Evolutionary conservation across 2,797 vertebrate genomes (phyloP), one percentile per base, ranked within the genome.

Genomic region (Rachycentron canadum): DNA sequence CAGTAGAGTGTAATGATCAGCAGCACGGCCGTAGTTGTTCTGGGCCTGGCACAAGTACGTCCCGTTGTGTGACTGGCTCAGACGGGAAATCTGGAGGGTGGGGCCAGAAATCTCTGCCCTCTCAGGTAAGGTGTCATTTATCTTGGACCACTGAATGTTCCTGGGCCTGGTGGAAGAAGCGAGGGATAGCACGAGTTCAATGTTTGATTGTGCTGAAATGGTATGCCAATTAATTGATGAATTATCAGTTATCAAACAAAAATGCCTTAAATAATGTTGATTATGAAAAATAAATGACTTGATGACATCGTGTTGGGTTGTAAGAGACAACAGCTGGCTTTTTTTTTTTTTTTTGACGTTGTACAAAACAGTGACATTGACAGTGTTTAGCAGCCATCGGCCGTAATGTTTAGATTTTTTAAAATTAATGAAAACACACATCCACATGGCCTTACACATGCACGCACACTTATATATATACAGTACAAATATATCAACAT

Each of bases 1-100:
- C 89, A 97, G 91, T 32, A 98, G 92, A 11, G 96, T 96, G 81
- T 97, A 98, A 76, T 97, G 96, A 89, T 97, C 97, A 1, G 96
- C 95, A 19, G 97, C 96, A 3, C 96, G 96, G 50, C 97, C 97
- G 4, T 94, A 97, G 88, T 97, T 95, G 86, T 97, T 98, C 52
- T 96, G 96, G 26, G 96, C 96, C 90, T 97, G 96, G 88, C 97
- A 98, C 63, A 96, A 88, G 91, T 97, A 97, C 34, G 97, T 97
- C 74, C 97, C 97, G 0, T 98, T 97, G 87, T 97, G 96, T 9
- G 96, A 95, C 11, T 96, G 95, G 88, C 95, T 97, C 76, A 98
- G 95, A 21, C 95, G 95, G 0, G 96, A 95, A 73, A 98, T 94
- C 50, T 95, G 96, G 25, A 98, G 93, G 40, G 94, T 95, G 80